Evolutionary conservation across 2,797 vertebrate species (phyloP).

Genomic region (Petrocephalus schoutedeni): DNA sequence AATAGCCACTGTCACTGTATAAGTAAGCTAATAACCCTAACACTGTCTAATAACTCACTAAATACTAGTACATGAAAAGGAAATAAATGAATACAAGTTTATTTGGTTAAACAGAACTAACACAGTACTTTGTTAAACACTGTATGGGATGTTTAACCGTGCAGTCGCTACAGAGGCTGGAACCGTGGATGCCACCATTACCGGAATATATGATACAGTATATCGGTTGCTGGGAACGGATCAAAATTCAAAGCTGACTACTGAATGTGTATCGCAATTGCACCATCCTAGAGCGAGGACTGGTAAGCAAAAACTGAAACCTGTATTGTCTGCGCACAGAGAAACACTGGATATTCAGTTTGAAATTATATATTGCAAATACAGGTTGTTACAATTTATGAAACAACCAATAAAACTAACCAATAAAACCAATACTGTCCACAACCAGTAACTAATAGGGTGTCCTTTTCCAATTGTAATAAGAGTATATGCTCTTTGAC

Average conservation of each 20-base stretch:
- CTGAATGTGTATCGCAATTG: background rate
- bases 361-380: background rate
- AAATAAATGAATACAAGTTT: background rate
- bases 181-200: background rate
- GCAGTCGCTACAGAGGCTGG: background rate
- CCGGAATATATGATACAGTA: background rate
- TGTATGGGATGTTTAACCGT: background rate
- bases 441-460: background rate
- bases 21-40: background rate
- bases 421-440: background rate
- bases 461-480: conserved; percentile 24
- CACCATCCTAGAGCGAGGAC: background rate
- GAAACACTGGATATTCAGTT: background rate
- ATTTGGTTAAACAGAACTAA: background rate
- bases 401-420: background rate
- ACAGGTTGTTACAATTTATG: background rate
- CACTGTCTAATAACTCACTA: background rate
- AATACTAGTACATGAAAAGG: background rate
- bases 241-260: background rate
- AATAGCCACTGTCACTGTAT: background rate
- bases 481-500: conserved; percentile 40
- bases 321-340: background rate
- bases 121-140: background rate
- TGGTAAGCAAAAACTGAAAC: background rate
- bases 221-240: background rate